A percentile compares a stretch with the other conserved stretches of the same genome.
Conservation (phyloP, 2,797 vertebrate genomes). For the Astyanax mexicanus region DNA sequence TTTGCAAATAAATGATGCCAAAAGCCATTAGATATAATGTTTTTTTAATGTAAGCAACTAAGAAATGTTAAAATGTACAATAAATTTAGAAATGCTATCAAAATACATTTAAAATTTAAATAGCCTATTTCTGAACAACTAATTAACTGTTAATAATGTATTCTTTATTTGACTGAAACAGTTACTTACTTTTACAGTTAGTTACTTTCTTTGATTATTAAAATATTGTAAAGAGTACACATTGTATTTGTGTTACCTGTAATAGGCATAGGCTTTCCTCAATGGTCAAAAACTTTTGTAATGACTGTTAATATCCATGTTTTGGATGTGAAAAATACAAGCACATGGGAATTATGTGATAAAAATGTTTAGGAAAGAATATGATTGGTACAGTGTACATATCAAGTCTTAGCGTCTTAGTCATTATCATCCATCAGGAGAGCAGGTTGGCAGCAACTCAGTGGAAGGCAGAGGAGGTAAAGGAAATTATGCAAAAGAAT, state of each 20-base stretch:
- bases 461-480: constrained; percentile 75
- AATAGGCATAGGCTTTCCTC: background rate
- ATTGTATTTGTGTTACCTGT: background rate
- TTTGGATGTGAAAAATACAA: background rate
- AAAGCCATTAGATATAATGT: too few relatives aligned
- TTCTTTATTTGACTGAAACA: too few relatives aligned
- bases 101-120: too few relatives aligned
- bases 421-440: constrained; percentile 12
- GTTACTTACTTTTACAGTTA: too few relatives aligned
- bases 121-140: too few relatives aligned
- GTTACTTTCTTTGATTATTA: too few relatives aligned
- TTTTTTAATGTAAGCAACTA: too few relatives aligned
- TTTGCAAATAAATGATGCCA: too few relatives aligned
- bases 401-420: background rate
- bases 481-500: constrained; percentile 78
- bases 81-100: too few relatives aligned
- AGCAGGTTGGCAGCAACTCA: constrained; percentile 67
- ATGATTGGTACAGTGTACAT: background rate
- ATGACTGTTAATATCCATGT: constrained; percentile 12
- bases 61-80: too few relatives aligned
- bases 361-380: background rate
- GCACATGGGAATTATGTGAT: background rate
- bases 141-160: too few relatives aligned
- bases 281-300: constrained; percentile 3
- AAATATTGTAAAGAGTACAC: background rate